These are phyloP conservation scores for Lepus europaeus DNA, from an alignment of 2,113 vertebrate species.

Conservation along the genomic window DNA sequence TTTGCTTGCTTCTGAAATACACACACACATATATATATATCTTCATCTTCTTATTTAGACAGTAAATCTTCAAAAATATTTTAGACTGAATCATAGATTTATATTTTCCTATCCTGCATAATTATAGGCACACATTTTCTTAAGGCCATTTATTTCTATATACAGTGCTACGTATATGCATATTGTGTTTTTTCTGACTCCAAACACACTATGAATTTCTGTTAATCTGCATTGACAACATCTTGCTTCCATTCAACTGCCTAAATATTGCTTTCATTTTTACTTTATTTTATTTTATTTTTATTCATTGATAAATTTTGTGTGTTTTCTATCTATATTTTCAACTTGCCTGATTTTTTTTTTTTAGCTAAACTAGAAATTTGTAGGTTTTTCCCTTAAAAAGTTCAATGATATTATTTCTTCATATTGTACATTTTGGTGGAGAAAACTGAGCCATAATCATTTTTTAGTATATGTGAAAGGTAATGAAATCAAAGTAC, in stretches of 20 bases:
- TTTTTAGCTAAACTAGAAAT: no score
- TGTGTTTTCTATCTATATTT: no score
- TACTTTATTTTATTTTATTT: no score
- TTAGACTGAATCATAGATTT: neutral
- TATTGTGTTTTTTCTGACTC: neutral
- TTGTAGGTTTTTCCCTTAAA: no score
- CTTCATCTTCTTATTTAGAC: neutral
- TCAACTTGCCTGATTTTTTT: no score
- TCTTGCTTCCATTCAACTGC: neutral
- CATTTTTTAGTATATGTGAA: neutral
- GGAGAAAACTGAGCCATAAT: neutral
- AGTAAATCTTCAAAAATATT: slow-evolving; percentile 6
- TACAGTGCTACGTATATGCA: neutral
- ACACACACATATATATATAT: neutral
- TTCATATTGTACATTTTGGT: neutral
- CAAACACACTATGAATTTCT: neutral
- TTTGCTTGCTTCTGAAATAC: neutral
- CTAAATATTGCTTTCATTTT: neutral
- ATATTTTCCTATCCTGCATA: neutral
- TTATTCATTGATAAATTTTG: no score
- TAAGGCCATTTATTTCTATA: neutral
- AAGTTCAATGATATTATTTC: no score
- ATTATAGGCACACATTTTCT: neutral
- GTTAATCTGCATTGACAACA: neutral
- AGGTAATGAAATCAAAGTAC: neutral